Conservation (phyloP, 1,140 invertebrate genomes). For the Drosophila tani region DNA sequence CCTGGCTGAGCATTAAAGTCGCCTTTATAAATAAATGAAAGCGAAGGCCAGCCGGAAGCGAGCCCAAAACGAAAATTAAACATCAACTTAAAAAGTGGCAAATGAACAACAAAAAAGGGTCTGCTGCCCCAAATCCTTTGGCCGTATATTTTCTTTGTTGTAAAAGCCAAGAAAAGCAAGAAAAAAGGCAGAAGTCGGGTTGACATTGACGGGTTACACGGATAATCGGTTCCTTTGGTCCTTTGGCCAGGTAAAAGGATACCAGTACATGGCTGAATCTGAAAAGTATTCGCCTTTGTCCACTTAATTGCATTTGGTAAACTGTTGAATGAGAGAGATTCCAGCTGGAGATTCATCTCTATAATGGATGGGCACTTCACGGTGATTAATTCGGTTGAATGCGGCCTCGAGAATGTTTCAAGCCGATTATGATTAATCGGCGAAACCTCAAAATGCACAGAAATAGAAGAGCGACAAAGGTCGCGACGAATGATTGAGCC, state of each 20-base stretch:
- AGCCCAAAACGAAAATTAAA: slow-evolving; percentile 41
- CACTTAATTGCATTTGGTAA: slow-evolving; percentile 45
- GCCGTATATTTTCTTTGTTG: neutral
- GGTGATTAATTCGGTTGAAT: slow-evolving; percentile 41
- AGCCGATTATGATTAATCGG: slow-evolving; percentile 36
- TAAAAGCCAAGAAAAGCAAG: neutral
- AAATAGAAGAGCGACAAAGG: slow-evolving; percentile 14
- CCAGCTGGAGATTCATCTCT: slow-evolving; percentile 8
- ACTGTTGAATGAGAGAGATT: slow-evolving; percentile 34
- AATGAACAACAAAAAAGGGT: slow-evolving; percentile 36
- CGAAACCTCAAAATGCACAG: slow-evolving; percentile 12
- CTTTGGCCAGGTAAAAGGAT: slow-evolving; percentile 21
- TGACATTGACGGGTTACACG: slow-evolving; percentile 20
- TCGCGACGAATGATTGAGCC: slow-evolving; percentile 29
- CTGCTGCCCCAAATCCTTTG: slow-evolving; percentile 8
- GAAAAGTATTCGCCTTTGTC: slow-evolving; percentile 38
- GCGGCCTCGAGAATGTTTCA: slow-evolving; percentile 21
- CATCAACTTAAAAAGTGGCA: slow-evolving; percentile 49
- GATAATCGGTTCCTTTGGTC: slow-evolving; percentile 18
- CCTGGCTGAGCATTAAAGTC: slow-evolving; percentile 14
- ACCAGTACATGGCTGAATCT: neutral
- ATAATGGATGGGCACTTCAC: slow-evolving; percentile 35
- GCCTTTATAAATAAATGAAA: neutral
- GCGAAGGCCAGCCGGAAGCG: slow-evolving; percentile 30
- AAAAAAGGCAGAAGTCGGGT: neutral